Base-by-base conservation (phyloP, 1,140 invertebrate genomes). In the Heliconius eleuchia region DNA sequence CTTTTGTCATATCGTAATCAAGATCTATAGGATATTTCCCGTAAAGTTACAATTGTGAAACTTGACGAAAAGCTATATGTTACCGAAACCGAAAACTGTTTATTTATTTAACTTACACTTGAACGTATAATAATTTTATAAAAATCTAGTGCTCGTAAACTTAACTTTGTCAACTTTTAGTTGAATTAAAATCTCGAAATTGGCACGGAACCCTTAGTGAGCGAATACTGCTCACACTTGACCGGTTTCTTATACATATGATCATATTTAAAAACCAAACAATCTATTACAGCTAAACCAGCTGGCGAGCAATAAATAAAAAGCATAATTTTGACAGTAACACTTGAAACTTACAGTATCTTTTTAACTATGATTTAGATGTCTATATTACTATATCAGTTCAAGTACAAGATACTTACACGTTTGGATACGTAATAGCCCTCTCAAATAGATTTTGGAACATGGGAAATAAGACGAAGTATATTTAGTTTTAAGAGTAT, bases 341-440 rank as follows among this genome's bases (percentile, higher is more conserved):
- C 60, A 66, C 60, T 66, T 66, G 60, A 66, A 66, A 66, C 60
- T 30, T 6, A 11, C 5, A 27, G 23, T 30, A 66, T 30, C 60
- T 66, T 66, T 66, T 66, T 66, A 66, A 66, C 60, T 66, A 30
- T 66, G 60, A 66, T 66, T 66, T 66, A 66, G 60, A 66, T 66
- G 60, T 66, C 60, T 66, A 66, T 66, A 66, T 27, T 16, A 30
- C 60, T 66, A 66, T 66, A 66, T 66, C 23, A 11, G 27, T 66
- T 66, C 60, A 66, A 66, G 60, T 66, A 66, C 9, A 23, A 23
- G 23, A 23, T 13, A 4, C 42, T 13, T 46, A 46, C 13, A 66
- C 23, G 23, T 66, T 66, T 66, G 23, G 23, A 66, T 66, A 66
- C 11, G 60, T 66, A 66, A 66, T 16, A 27, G 23, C 16, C 23